A percentile compares a stretch with the other conserved stretches of the same genome.
Conservation (phyloP, 1,140 invertebrate genomes). For the Trichonephila inaurata region DNA sequence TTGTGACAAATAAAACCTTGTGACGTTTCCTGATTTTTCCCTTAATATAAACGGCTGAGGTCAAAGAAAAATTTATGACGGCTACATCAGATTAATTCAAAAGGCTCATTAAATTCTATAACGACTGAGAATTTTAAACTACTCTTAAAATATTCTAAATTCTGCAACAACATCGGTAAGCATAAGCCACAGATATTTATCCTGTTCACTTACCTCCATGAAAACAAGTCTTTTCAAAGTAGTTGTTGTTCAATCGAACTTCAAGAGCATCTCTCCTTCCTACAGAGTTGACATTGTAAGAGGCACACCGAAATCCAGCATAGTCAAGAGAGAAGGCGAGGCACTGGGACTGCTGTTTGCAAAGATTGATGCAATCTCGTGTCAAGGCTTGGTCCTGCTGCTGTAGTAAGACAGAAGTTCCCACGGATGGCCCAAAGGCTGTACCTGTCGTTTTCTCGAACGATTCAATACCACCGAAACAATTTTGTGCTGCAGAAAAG, state of each 20-base stretch:
- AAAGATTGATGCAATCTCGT: conserved; percentile 82
- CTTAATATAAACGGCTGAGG: no score
- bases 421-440: conserved; percentile 78
- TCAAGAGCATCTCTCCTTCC: conserved; percentile 80
- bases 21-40: no score
- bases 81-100: no score
- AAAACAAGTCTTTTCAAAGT: conserved; percentile 82
- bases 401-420: conserved; percentile 79
- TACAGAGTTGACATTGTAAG: conserved; percentile 80
- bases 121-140: no score
- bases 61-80: no score
- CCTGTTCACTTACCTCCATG: conserved; percentile 79
- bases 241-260: conserved; percentile 80
- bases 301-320: conserved; percentile 80
- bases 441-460: conserved; percentile 82
- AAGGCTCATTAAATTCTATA: no score
- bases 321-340: conserved; percentile 82
- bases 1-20: no score
- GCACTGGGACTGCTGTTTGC: conserved; percentile 81
- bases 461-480: conserved; percentile 82
- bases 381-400: conserved; percentile 82
- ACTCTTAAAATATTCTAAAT: no score
- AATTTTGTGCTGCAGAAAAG: conserved; percentile 77
- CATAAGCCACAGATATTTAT: not conserved
- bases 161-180: no score